Evolutionary conservation across 2,888 invertebrate genomes (phyloP).

Genomic region (Empis livida): DNA sequence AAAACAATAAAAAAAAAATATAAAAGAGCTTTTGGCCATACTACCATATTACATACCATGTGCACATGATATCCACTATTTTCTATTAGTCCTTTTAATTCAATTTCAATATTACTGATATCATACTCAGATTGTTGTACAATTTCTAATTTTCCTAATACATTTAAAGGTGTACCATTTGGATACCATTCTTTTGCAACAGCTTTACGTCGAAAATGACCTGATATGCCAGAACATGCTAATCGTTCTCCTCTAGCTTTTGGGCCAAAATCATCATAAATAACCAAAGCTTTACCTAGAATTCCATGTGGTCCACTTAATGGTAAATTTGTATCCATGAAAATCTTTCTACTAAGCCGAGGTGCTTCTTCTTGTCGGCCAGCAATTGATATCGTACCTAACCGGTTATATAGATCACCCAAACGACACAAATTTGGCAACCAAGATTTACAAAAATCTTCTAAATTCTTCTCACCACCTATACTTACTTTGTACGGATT

Average conservation of each 20-base stretch:
- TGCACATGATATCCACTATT: constrained; percentile 71
- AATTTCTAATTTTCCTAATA: constrained; percentile 67
- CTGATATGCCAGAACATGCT: constrained; percentile 71
- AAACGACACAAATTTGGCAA: constrained; percentile 51
- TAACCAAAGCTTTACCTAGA: constrained; percentile 68
- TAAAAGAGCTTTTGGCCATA: not conserved
- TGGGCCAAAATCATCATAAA: constrained; percentile 80
- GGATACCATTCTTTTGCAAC: constrained; percentile 82
- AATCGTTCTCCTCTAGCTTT: constrained; percentile 76
- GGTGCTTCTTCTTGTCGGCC: constrained; percentile 55
- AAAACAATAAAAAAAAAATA: constrained; percentile 14
- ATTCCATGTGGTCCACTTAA: constrained; percentile 57
- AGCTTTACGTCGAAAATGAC: constrained; percentile 65
- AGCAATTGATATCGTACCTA: constrained; percentile 58
- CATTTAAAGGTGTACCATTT: constrained; percentile 51
- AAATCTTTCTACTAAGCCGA: constrained; percentile 55
- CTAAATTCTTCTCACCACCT: constrained; percentile 46
- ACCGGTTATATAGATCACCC: constrained; percentile 65
- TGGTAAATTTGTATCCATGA: constrained; percentile 65
- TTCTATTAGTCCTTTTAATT: constrained; percentile 55
- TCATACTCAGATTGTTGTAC: constrained; percentile 79
- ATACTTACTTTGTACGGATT: constrained; percentile 63
- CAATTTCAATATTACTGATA: constrained; percentile 62
- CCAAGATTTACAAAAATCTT: constrained; percentile 44
- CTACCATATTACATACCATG: constrained; percentile 42